Evolutionary conservation across 2,113 vertebrate genomes (phyloP), one percentile per base, ranked within the genome.

Genomic region (Triplophysa tibetana): DNA sequence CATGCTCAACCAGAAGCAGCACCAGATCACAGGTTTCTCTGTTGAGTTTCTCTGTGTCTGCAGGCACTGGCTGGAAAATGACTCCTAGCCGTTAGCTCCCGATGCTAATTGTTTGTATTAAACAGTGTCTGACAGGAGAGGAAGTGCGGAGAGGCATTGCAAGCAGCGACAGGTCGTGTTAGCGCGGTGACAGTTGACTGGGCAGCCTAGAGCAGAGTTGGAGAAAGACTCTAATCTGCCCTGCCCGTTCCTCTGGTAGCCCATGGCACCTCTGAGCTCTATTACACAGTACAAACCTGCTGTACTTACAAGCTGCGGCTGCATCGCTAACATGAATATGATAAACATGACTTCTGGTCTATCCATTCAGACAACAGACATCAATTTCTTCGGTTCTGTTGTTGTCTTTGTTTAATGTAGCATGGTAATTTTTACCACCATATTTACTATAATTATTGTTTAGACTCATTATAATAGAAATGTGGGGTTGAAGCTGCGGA

Each of bases 91-190:
- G 54, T 75, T 75, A 81, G 64, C 80, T 82, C 56, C 33, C 26
- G 33, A 77, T 84, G 80, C 67, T 81, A 79, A 82, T 84, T 69
- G 76, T 77, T 81, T 77, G 79, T 75, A 77, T 84, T 74, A 78
- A 79, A 81, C 50, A 81, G 75, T 52, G 83, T 81, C 63, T 78
- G 76, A 84, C 70, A 75, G 77, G 45, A 81, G 79, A 65, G 70
- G 48, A 81, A 62, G 63, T 80, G 68, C 29, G 12, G 48, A 23
- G 58, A 83, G 74, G 61, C 67, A 66, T 74, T 65, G 52, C 58
- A 66, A 80, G 74, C 67, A 33, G 66, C 60, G 82, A 80, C 78
- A 77, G 67, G 79, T 81, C 41, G 64, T 56, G 63, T 84, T 81
- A 84, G 74, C 23, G 33, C 45, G 19, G 79, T 81, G 75, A 81